phyloP scores from a whole-genome alignment of 2,797 vertebrate genomes.

The Xenops minutus region DNA sequence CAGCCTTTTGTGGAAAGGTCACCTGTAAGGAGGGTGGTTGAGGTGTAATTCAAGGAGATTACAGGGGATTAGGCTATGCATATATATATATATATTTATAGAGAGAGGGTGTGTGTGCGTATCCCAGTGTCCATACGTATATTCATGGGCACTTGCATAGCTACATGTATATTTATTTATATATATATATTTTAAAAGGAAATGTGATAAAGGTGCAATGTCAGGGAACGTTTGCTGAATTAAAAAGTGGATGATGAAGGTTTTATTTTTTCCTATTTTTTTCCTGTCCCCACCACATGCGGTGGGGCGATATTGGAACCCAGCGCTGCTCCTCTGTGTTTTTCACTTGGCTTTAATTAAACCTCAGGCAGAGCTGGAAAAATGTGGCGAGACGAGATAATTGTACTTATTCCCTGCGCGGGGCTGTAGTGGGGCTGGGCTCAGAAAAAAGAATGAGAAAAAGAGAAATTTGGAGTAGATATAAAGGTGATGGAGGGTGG shows the following conservation, averaged over 20 bases:
- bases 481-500: not conserved
- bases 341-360: constrained; percentile 83
- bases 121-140: not conserved
- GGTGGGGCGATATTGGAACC: constrained; percentile 69
- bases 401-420: constrained; percentile 75
- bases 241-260: constrained; percentile 56
- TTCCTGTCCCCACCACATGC: constrained; percentile 21
- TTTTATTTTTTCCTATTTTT: not conserved
- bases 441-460: rapidly evolving
- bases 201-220: constrained; percentile 44
- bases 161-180: not conserved
- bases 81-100: not conserved
- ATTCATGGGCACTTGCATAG: not conserved
- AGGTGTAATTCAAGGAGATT: constrained; percentile 84
- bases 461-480: not conserved
- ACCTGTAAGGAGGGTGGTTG: constrained; percentile 86
- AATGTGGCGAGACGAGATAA: constrained; percentile 81
- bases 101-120: rapidly evolving
- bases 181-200: not conserved
- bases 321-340: constrained; percentile 73
- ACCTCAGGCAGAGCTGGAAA: constrained; percentile 79
- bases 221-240: constrained; percentile 58
- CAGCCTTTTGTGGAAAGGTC: constrained; percentile 94
- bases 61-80: constrained; percentile 77
- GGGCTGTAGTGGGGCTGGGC: constrained; percentile 68